These are phyloP conservation scores for Brotogeris chrysoptera DNA, from an alignment of 2,797 vertebrate species.

Conservation along the genomic window DNA sequence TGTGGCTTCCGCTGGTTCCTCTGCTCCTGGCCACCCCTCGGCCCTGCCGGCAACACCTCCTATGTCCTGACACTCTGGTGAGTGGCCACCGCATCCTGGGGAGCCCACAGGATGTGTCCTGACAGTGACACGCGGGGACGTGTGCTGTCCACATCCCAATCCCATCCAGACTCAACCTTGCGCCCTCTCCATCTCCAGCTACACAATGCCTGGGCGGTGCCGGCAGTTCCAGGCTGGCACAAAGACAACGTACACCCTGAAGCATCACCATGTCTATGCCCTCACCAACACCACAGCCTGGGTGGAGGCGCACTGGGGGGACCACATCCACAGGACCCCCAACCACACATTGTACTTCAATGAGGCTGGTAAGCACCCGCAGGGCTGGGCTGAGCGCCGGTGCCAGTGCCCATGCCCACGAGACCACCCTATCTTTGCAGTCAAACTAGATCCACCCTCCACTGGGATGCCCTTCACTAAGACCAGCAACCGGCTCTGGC, in stretches of 20 bases:
- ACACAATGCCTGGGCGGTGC: accelerated
- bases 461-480: neutral
- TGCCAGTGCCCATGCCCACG: accelerated
- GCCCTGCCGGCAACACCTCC: neutral
- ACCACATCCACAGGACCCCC: neutral
- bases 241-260: accelerated
- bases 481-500: neutral
- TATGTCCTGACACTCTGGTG: constrained; percentile 67
- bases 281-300: constrained; percentile 5
- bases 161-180: neutral
- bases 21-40: constrained; percentile 55
- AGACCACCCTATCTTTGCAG: constrained; percentile 27
- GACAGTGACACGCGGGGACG: neutral
- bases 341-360: constrained; percentile 9
- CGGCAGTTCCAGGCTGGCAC: accelerated
- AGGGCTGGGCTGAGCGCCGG: accelerated
- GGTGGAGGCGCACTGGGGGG: constrained; percentile 56
- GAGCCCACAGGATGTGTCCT: neutral
- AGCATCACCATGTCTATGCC: neutral
- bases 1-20: neutral
- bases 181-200: neutral
- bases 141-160: accelerated
- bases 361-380: neutral
- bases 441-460: neutral
- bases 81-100: neutral